Evolutionary conservation across 2,888 invertebrate species (phyloP).

Genomic region (Heliconius cydno): DNA sequence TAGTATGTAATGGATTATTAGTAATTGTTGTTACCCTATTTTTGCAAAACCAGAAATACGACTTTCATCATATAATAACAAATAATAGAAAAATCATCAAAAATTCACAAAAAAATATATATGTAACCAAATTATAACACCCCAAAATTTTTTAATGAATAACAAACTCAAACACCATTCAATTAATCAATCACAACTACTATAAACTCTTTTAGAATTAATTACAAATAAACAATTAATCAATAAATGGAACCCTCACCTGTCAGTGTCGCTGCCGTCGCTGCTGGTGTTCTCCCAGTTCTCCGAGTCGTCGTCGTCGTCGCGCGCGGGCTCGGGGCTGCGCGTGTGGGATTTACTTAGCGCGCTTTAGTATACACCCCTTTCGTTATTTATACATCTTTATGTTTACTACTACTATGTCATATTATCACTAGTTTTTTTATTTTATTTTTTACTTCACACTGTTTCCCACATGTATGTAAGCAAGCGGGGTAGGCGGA

Average conservation of each 20-base stretch:
- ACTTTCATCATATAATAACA: too few species aligned
- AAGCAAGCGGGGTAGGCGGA: background rate
- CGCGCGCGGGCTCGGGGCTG: constrained; percentile 77
- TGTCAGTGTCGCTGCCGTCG: constrained; percentile 80
- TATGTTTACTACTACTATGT: background rate
- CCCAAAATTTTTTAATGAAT: background rate
- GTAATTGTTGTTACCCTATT: too few species aligned
- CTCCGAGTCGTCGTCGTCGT: constrained; percentile 76
- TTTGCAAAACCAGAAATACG: too few species aligned
- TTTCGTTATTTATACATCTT: constrained; percentile 45
- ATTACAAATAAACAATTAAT: background rate
- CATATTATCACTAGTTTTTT: background rate
- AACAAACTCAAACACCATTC: background rate
- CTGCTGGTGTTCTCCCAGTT: constrained; percentile 83
- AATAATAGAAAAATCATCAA: too few species aligned
- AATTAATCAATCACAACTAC: background rate
- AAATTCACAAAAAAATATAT: too few species aligned
- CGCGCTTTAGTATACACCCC: constrained; percentile 32
- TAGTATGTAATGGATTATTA: too few species aligned
- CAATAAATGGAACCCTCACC: constrained; percentile 54
- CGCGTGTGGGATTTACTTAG: constrained; percentile 41
- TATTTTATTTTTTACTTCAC: background rate
- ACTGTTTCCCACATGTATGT: background rate
- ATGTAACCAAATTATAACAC: too few species aligned
- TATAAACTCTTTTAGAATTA: too few species aligned